Conservation (phyloP, 2,888 invertebrate species). For the Augochlorella aurata region DNA sequence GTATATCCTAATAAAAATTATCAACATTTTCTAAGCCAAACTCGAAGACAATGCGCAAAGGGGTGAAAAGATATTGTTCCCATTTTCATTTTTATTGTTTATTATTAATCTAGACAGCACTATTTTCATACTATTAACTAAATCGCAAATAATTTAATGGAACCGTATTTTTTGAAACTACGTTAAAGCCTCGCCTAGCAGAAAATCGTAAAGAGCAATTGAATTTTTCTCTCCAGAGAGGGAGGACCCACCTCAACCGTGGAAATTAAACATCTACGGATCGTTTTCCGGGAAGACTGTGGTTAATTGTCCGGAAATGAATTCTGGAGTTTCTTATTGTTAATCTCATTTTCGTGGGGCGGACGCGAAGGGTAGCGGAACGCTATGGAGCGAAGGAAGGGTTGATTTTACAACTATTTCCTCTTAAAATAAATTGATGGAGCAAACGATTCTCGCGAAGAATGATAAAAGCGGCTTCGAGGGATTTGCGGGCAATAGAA, state of each 20-base stretch:
- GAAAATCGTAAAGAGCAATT: too few relatives aligned
- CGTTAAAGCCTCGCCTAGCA: too few relatives aligned
- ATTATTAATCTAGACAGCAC: too few relatives aligned
- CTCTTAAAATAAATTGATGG: conserved; percentile 4
- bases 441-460: background rate
- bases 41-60: too few relatives aligned
- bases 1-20: too few relatives aligned
- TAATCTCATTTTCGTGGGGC: background rate
- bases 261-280: conserved; percentile 7
- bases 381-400: background rate
- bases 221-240: too few relatives aligned
- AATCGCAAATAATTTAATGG: too few relatives aligned
- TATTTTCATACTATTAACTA: too few relatives aligned
- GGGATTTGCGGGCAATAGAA: background rate
- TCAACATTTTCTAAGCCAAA: too few relatives aligned
- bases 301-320: background rate
- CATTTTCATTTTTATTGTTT: too few relatives aligned
- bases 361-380: background rate
- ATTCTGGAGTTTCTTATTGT: conserved; percentile 14
- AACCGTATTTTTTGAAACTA: too few relatives aligned
- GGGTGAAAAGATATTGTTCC: too few relatives aligned
- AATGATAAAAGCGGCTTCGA: background rate
- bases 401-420: conserved; percentile 10
- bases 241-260: background rate
- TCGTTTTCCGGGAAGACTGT: background rate